Conservation (phyloP, 2,888 invertebrate genomes). For the Trichogramma evanescens region DNA sequence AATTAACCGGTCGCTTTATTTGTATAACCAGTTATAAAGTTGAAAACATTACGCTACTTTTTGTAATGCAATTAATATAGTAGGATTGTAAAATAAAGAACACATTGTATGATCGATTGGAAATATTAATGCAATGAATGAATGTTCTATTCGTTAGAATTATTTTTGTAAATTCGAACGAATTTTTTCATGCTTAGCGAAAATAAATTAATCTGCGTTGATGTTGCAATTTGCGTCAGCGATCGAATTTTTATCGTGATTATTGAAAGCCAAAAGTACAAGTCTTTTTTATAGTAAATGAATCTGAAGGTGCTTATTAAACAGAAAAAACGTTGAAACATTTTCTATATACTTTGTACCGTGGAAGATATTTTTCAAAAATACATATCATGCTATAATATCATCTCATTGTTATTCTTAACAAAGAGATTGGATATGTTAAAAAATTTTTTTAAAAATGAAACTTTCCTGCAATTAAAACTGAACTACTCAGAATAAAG, state of each 20-base stretch:
- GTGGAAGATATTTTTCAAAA: constrained; percentile 26
- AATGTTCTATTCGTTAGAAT: constrained; percentile 25
- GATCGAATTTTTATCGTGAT: constrained; percentile 24
- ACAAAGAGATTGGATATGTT: too few species aligned
- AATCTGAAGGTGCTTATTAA: constrained; percentile 27
- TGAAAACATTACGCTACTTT: constrained; percentile 15
- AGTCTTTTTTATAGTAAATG: constrained; percentile 21
- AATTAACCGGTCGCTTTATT: constrained; percentile 18
- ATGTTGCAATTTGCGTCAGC: constrained; percentile 2
- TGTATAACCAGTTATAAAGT: constrained; percentile 10
- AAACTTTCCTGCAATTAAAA: constrained; percentile 3
- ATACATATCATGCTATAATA: constrained; percentile 24
- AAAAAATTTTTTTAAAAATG: not conserved
- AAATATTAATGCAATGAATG: constrained; percentile 10
- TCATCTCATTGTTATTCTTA: constrained; percentile 11
- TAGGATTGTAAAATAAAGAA: constrained; percentile 18
- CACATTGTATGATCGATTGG: constrained; percentile 6
- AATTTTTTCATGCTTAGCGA: constrained; percentile 14
- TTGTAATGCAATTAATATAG: constrained; percentile 19
- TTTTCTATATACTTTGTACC: constrained; percentile 18
- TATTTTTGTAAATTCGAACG: constrained; percentile 28
- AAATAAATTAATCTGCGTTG: not conserved
- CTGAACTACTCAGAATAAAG: too few species aligned
- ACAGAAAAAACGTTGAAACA: constrained; percentile 17
- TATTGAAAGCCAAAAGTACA: constrained; percentile 33